phyloP scores from a whole-genome alignment of 2,888 invertebrate species.

The Molanna angustata region DNA sequence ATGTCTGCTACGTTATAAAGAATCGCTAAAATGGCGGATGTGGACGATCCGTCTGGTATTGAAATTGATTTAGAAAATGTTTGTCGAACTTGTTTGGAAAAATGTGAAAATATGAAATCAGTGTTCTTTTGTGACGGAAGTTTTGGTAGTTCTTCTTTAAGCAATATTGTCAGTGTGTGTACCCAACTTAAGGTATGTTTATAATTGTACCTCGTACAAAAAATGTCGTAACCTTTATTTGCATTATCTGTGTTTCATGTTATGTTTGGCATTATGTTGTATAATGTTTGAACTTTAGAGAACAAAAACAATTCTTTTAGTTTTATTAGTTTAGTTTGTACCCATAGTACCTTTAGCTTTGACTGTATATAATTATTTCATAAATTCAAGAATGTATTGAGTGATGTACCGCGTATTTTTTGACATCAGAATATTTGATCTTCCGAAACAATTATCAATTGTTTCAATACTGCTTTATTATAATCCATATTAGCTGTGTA shows the following conservation, averaged over 20 bases:
- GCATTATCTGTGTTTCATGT: background rate
- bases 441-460: too few relatives aligned
- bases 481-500: too few relatives aligned
- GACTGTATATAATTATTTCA: too few relatives aligned
- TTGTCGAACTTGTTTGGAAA: conserved; percentile 49
- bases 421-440: too few relatives aligned
- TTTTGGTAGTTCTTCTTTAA: conserved; percentile 33
- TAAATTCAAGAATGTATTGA: too few relatives aligned
- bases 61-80: conserved; percentile 33
- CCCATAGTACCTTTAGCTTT: too few relatives aligned
- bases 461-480: too few relatives aligned
- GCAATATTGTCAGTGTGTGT: conserved; percentile 23
- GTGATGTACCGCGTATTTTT: too few relatives aligned
- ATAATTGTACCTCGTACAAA: background rate
- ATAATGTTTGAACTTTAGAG: too few relatives aligned
- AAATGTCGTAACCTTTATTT: background rate
- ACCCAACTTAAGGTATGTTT: conserved; percentile 28
- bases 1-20: too few relatives aligned
- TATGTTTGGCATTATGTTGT: background rate
- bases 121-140: conserved; percentile 40
- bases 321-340: too few relatives aligned
- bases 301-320: too few relatives aligned
- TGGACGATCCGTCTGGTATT: conserved; percentile 10
- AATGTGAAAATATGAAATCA: conserved; percentile 43
- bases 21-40: conserved; percentile 19